A percentile compares a stretch with the other conserved stretches of the same genome.
These are phyloP conservation scores for Antheraea pernyi DNA, from an alignment of 1,140 invertebrate species.

Conservation along the genomic window DNA sequence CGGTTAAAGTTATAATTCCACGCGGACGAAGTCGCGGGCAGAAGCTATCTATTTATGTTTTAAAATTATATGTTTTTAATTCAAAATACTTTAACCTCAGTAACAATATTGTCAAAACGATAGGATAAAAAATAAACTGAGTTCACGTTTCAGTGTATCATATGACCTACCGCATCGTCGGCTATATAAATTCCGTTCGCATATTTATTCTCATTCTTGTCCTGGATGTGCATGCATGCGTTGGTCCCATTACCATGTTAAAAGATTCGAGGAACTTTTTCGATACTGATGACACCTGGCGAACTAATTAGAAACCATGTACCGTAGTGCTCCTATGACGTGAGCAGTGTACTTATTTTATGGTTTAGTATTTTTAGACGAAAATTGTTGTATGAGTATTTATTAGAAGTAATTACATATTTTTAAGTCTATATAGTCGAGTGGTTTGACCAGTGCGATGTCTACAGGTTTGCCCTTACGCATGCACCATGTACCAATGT, in stretches of 20 bases:
- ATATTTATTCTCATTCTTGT: constrained; percentile 21
- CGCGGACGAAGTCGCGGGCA: no score
- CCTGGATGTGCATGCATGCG: constrained; percentile 21
- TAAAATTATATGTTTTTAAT: no score
- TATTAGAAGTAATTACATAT: background rate
- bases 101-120: no score
- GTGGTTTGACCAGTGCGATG: no score
- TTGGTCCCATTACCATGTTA: constrained; percentile 29
- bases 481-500: no score
- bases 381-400: background rate
- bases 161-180: constrained; percentile 30
- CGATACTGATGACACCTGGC: constrained; percentile 18
- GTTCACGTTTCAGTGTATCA: background rate
- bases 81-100: no score
- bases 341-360: background rate
- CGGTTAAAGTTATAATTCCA: no score
- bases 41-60: no score
- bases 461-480: no score
- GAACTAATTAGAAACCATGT: constrained; percentile 19
- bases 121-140: background rate
- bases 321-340: background rate
- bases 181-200: constrained; percentile 22
- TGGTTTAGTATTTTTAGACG: background rate
- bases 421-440: no score
- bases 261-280: constrained; percentile 50